phyloP scores from a whole-genome alignment of 2,113 vertebrate species.

The Muscicapa adusta region DNA sequence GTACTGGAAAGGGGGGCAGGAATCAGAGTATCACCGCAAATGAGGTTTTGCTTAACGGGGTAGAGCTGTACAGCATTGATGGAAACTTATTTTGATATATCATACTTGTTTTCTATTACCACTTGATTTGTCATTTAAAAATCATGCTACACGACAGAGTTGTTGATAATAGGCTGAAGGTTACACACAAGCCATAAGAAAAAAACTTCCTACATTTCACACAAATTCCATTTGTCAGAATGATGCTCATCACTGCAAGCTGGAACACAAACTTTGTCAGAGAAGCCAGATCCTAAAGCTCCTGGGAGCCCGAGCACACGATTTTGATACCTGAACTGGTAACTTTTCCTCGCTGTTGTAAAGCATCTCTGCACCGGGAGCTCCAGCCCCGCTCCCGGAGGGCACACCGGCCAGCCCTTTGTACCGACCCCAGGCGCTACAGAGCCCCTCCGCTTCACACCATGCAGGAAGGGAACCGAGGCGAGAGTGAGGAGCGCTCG shows the following conservation, averaged over 20 bases:
- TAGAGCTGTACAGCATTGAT: background rate
- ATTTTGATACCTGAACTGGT: background rate
- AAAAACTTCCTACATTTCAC: background rate
- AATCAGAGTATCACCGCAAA: background rate
- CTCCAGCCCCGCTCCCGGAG: background rate
- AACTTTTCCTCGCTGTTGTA: background rate
- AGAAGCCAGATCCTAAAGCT: background rate
- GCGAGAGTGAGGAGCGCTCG: background rate
- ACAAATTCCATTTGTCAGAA: background rate
- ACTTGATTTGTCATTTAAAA: background rate
- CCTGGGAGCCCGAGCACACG: background rate
- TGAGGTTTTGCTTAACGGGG: background rate
- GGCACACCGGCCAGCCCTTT: background rate
- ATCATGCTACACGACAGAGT: background rate
- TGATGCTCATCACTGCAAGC: background rate
- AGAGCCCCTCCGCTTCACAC: background rate
- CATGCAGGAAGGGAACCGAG: background rate
- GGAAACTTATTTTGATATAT: background rate
- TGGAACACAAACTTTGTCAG: background rate
- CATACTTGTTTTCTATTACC: background rate
- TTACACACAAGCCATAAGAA: accelerated
- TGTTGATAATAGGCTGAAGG: background rate
- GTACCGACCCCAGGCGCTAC: background rate
- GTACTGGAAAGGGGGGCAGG: background rate
- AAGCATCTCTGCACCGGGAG: background rate